phyloP scores from a whole-genome alignment of 2,113 vertebrate genomes.

The Megaleporinus macrocephalus region DNA sequence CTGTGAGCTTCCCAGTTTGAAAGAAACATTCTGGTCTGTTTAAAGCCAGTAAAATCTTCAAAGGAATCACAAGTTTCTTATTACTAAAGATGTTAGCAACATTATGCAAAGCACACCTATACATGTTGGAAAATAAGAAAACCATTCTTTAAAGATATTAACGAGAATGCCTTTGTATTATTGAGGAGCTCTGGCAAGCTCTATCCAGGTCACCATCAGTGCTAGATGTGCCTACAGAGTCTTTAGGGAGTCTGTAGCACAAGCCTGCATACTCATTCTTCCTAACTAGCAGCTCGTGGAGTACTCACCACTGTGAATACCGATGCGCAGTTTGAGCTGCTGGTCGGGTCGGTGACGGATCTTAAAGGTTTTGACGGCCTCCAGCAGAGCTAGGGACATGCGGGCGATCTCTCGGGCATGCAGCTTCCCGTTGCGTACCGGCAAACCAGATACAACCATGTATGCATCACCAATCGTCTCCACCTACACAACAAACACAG shows the following conservation, averaged over 20 bases:
- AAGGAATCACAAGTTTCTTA: too few relatives aligned
- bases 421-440: conserved; percentile 86
- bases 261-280: neutral
- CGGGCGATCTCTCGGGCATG: conserved; percentile 88
- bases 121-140: too few relatives aligned
- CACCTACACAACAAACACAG: conserved; percentile 76
- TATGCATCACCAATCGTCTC: conserved; percentile 96
- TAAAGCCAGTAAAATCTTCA: too few relatives aligned
- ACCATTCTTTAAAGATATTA: too few relatives aligned
- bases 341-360: conserved; percentile 86
- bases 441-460: conserved; percentile 95
- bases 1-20: too few relatives aligned
- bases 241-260: neutral
- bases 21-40: too few relatives aligned
- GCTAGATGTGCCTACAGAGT: neutral
- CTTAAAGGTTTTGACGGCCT: conserved; percentile 86
- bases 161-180: neutral
- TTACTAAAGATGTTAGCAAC: too few relatives aligned
- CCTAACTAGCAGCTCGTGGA: neutral
- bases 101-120: too few relatives aligned
- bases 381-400: conserved; percentile 90
- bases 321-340: conserved; percentile 86
- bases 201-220: neutral
- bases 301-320: conserved; percentile 86
- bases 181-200: neutral